A percentile compares a stretch with the other conserved stretches of the same genome.
These are phyloP conservation scores for Caenorhabditis doughertyi DNA, from an alignment of 2,888 invertebrate species.

Conservation along the genomic window DNA sequence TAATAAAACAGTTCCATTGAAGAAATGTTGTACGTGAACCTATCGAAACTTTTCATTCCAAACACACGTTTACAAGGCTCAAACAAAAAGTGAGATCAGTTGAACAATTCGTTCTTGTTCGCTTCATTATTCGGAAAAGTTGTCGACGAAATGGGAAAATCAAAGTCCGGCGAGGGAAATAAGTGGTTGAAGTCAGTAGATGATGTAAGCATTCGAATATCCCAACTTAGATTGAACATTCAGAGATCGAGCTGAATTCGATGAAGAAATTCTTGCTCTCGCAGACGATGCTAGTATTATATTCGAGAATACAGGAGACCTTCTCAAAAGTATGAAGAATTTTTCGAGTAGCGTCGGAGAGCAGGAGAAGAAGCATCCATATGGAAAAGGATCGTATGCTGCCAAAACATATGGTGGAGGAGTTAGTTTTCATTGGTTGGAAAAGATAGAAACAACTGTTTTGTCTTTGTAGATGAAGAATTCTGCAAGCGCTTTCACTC, in stretches of 20 bases:
- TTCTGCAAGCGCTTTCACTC: slow-evolving; percentile 9
- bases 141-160: slow-evolving; percentile 45
- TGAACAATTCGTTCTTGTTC: background rate
- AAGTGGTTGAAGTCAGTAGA: slow-evolving; percentile 44
- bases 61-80: too few relatives aligned
- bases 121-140: slow-evolving; percentile 6
- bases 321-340: slow-evolving; percentile 38
- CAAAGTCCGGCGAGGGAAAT: slow-evolving; percentile 44
- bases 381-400: slow-evolving; percentile 39
- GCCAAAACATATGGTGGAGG: slow-evolving; percentile 15
- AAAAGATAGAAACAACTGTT: background rate
- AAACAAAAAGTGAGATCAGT: background rate
- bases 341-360: slow-evolving; percentile 30
- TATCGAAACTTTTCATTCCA: background rate
- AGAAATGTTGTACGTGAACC: background rate
- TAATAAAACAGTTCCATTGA: background rate
- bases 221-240: background rate
- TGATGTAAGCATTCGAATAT: background rate
- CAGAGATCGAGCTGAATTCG: slow-evolving; percentile 42
- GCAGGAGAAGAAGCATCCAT: slow-evolving; percentile 52
- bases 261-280: slow-evolving; percentile 31
- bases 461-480: slow-evolving; percentile 24
- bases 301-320: slow-evolving; percentile 34
- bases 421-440: slow-evolving; percentile 10
- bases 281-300: slow-evolving; percentile 50